A percentile compares a stretch with the other conserved stretches of the same genome.
Evolutionary conservation across 2,797 vertebrate species (phyloP).

Genomic region (Ambastaia sidthimunki): DNA sequence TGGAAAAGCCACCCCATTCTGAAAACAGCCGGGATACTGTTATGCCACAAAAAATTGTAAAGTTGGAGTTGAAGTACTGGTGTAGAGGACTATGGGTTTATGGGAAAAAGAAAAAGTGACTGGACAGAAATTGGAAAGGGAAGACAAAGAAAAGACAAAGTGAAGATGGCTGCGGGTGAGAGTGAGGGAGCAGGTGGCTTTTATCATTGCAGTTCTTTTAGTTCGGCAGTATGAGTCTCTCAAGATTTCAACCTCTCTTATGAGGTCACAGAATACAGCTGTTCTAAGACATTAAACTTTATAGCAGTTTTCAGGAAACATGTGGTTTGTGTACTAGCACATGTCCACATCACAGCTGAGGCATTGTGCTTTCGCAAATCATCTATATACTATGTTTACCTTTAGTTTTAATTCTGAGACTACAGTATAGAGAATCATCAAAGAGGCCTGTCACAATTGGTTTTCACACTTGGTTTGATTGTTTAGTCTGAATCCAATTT

Average conservation of each 20-base stretch:
- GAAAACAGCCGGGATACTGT: background rate
- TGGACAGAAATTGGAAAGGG: conserved; percentile 12
- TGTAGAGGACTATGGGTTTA: background rate
- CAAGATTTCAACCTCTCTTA: conserved; percentile 40
- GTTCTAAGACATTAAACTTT: conserved; percentile 33
- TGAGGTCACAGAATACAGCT: conserved; percentile 39
- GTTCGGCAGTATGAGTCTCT: conserved; percentile 24
- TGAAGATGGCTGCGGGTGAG: background rate
- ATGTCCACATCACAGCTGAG: background rate
- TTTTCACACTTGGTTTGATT: conserved; percentile 11
- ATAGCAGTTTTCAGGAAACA: conserved; percentile 17
- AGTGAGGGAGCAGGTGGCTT: conserved; percentile 51
- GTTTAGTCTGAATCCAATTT: background rate
- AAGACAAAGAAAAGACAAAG: too few species aligned
- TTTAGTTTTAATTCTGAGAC: background rate
- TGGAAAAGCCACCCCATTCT: too few species aligned
- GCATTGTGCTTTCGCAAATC: background rate
- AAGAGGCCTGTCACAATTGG: background rate
- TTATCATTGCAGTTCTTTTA: conserved; percentile 48
- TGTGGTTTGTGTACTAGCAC: conserved; percentile 19
- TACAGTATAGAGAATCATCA: background rate
- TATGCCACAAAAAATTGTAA: too few species aligned
- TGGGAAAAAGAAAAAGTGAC: background rate
- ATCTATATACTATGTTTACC: conserved; percentile 1
- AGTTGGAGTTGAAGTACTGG: too few species aligned